Evolutionary conservation across 2,113 vertebrate species (phyloP), one percentile per base, ranked within the genome.

Genomic region (Pagrus major): DNA sequence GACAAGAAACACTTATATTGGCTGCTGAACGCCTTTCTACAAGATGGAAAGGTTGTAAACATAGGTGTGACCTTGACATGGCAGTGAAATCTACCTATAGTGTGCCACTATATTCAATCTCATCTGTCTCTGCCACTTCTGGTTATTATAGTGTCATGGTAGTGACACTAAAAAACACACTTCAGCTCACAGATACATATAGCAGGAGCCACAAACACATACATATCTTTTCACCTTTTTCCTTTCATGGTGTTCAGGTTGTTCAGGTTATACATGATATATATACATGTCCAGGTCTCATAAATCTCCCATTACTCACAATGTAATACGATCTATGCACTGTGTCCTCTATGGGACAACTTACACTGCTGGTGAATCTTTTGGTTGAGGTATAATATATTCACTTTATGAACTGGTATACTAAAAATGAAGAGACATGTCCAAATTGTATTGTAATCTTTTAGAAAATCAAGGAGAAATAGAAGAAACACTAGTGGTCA

Each of bases 31-130:
- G 49, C 16, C 18, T 59, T 67, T 25, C 18, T 52, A 9, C 14
- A 23, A 27, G 61, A 46, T 65, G 27, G 14, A 35, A 25, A 58
- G 12, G 23, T n/a, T 12, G 33, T 23, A 25, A 52, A 72, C n/a
- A 63, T 37, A 64, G 12, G 18, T 56, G 37, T 61, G 81, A 61
- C 84, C 87, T 84, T 92, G 74, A 63, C 23, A 27, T 46, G 39
- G 11, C 37, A 51, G 33, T 39, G 44, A 20, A 70, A 39, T 60
- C 18, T 46, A 18, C 9, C n/a, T 37, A 66, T 67, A 49, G 23
- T 49, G 31, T n/a, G 20, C 5, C 8, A 33, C 29, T 29, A 41
- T 27, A 29, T 70, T 51, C 35, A 63, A 5, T 74, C 20, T 73
- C 27, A 15, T 14, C n/a, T 29, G 33, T 58, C 46, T 20, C 9